Evolutionary conservation across 2,888 invertebrate species (phyloP).

Genomic region (Bunonema sp.): DNA sequence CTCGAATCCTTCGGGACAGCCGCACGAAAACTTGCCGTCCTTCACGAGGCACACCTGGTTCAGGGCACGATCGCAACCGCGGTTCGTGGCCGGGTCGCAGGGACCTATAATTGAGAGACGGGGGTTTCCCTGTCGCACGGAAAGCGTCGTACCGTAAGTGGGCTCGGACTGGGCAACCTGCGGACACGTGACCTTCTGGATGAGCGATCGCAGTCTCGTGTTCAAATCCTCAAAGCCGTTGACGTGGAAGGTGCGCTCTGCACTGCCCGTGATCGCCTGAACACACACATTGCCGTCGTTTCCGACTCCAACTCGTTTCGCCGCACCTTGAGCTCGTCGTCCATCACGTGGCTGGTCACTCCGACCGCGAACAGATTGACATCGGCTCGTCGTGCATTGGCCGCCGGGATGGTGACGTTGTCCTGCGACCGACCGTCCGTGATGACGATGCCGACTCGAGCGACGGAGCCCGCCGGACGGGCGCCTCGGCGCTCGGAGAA

Average conservation of each 20-base stretch:
- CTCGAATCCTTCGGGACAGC: conserved; percentile 32
- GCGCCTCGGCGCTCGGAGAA: conserved; percentile 29
- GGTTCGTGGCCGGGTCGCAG: conserved; percentile 25
- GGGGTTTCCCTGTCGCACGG: no score
- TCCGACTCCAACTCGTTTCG: conserved; percentile 17
- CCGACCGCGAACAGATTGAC: conserved; percentile 45
- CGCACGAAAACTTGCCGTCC: conserved; percentile 18
- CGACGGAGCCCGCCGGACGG: conserved; percentile 10
- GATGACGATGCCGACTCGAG: conserved; percentile 44
- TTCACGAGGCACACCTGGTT: conserved; percentile 27
- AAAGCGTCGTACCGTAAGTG: conserved; percentile 10
- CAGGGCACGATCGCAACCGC: conserved; percentile 27
- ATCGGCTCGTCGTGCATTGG: conserved; percentile 26
- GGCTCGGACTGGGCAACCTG: conserved; percentile 7
- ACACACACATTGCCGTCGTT: conserved; percentile 18
- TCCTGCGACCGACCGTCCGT: conserved; percentile 45
- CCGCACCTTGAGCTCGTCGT: conserved; percentile 20
- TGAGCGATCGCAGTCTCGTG: conserved; percentile 26
- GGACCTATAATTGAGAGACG: conserved; percentile 11
- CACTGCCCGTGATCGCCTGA: conserved; percentile 4
- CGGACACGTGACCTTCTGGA: conserved; percentile 35
- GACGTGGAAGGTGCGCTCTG: conserved; percentile 29
- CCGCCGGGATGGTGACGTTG: conserved; percentile 37
- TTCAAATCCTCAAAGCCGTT: conserved; percentile 36
- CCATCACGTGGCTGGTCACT: conserved; percentile 36